Evolutionary conservation across 1,140 invertebrate genomes (phyloP).

Genomic region (Orius laevigatus): DNA sequence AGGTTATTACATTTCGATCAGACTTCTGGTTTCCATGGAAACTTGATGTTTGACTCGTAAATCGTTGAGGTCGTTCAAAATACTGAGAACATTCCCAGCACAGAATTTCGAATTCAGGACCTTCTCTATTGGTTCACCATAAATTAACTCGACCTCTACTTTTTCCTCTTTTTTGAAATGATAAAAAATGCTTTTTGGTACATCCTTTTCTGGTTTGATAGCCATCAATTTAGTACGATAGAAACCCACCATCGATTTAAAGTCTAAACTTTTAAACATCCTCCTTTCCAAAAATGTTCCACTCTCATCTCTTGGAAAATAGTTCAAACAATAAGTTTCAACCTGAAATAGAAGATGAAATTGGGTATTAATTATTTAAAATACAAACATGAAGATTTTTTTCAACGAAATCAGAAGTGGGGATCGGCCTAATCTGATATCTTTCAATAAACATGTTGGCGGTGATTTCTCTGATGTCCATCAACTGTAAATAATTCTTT

Average conservation of each 20-base stretch:
- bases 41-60: constrained; percentile 4
- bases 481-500: neutral
- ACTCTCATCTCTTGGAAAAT: neutral
- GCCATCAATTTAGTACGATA: neutral
- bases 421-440: constrained; percentile 10
- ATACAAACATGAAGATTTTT: neutral
- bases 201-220: neutral
- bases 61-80: constrained; percentile 16
- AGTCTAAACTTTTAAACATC: constrained; percentile 5
- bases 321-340: neutral
- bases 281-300: neutral
- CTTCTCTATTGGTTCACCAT: constrained; percentile 24
- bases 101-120: constrained; percentile 29
- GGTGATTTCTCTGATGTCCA: constrained; percentile 12
- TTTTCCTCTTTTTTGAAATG: too few relatives aligned
- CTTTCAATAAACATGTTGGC: constrained; percentile 16
- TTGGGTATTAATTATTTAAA: neutral
- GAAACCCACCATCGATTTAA: neutral
- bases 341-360: neutral
- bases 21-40: constrained; percentile 35
- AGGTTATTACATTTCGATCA: constrained; percentile 31
- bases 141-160: too few relatives aligned
- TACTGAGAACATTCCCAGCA: constrained; percentile 19
- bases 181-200: neutral
- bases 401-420: constrained; percentile 18